Evolutionary conservation across 1,140 invertebrate species (phyloP).

Genomic region (Archegozetes longisetosus): DNA sequence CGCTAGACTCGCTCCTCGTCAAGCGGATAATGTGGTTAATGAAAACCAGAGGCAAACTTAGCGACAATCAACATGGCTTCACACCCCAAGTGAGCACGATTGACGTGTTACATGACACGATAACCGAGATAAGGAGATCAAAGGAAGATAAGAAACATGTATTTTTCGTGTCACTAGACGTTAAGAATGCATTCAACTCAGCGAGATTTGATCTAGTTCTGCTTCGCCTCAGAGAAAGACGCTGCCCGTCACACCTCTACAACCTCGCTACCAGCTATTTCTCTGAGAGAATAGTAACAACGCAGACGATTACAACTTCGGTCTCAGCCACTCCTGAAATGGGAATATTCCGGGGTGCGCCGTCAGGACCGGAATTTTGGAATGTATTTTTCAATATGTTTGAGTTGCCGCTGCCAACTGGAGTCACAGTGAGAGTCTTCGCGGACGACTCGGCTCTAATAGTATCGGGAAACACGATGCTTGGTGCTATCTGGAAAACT

Average conservation of each 20-base stretch:
- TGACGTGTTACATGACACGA: neutral
- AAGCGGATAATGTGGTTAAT: neutral
- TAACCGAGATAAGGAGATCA: too few relatives aligned
- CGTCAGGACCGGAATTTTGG: neutral
- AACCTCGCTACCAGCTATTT: neutral
- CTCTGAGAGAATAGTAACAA: neutral
- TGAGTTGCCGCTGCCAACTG: neutral
- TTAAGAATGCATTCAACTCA: neutral
- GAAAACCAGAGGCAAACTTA: neutral
- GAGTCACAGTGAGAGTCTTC: neutral
- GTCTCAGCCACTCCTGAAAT: neutral
- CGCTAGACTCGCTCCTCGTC: neutral
- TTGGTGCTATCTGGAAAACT: neutral
- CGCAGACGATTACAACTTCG: neutral
- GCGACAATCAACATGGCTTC: neutral
- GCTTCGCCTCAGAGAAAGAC: neutral
- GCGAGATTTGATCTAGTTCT: neutral
- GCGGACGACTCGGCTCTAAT: conserved; percentile 8
- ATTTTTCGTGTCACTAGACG: neutral
- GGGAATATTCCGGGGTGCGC: neutral
- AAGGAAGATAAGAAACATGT: neutral
- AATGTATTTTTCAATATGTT: conserved; percentile 2
- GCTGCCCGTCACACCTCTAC: neutral
- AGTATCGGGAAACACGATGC: neutral
- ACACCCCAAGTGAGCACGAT: neutral